Conservation (phyloP, 2,888 invertebrate species). For the Coelopa pilipes region DNA sequence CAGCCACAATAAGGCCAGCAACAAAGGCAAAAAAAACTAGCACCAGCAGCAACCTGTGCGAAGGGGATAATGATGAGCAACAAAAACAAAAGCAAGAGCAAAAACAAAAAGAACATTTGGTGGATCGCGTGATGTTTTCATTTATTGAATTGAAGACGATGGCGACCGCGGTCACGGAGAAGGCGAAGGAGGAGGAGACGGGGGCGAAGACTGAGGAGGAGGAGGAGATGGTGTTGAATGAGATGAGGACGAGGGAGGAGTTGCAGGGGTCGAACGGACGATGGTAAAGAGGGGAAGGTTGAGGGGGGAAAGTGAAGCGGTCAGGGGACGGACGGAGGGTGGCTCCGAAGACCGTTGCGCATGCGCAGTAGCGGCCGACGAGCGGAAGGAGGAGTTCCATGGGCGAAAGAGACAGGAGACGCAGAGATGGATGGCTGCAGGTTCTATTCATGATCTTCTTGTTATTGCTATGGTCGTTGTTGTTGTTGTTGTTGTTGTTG, state of each 20-base stretch:
- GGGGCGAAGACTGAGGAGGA: no score
- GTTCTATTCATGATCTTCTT: neutral
- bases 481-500: slow-evolving; percentile 4
- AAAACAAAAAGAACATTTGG: slow-evolving; percentile 43
- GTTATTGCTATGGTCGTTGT: slow-evolving; percentile 13
- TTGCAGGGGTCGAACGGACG: no score
- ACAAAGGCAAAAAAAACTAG: no score
- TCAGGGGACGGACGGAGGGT: neutral
- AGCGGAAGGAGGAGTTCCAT: neutral
- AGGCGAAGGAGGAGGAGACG: no score
- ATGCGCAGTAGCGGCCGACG: neutral
- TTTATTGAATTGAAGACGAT: slow-evolving; percentile 42
- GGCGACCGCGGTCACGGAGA: no score
- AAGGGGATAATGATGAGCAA: slow-evolving; percentile 43
- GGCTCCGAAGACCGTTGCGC: no score
- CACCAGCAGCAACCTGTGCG: slow-evolving; percentile 14
- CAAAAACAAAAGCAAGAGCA: neutral
- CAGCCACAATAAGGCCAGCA: neutral
- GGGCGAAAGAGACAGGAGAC: no score
- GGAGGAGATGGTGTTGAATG: no score
- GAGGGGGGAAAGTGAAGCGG: no score
- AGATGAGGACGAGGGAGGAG: no score
- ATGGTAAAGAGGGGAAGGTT: no score
- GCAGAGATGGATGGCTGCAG: no score
- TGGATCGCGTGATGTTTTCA: slow-evolving; percentile 48